Base-by-base conservation (phyloP, 2,888 invertebrate genomes). In the Caenorhabditis sp. region DNA sequence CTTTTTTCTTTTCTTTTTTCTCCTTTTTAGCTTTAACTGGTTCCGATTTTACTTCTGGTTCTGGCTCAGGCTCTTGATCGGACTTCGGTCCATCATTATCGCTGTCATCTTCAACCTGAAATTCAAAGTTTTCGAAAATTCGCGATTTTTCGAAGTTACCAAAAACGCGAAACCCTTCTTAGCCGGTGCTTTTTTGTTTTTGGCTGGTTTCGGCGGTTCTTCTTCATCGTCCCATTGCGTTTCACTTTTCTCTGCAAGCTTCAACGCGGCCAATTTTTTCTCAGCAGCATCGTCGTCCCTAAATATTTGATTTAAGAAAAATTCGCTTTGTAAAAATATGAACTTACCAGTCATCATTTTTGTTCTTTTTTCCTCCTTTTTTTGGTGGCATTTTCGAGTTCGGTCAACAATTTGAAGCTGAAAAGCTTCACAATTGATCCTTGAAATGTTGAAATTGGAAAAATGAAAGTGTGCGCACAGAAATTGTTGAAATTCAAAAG, bases 211-310 rank as follows among this genome's bases (percentile, higher is more conserved):
- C 17, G 74, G 43, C n/a, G 69, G 66, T 19, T 67, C 58, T 62
- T 64, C 68, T 21, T 81, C 80, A 36, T 81, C 79, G 37, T 79
- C 79, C 76, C 76, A 76, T 26, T 63, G 55, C 24, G 58, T 59
- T 54, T 71, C 74, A 10, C 73, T 66, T 17, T 65, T 61, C 21
- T 68, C 65, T n/a, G 58, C 62, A 2, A 81, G 65, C 10, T 66
- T 71, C 69, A 79, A 21, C 1, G 65, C 62, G 5, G 78, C 73
- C 10, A 79, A 54, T 36, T 78, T 79, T 66, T 76, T 72, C 62
- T 81, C 81, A 0, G 79, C 77, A 12, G 78, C 81, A 24, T 78
- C 82, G 54, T 82, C 82, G 50, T 79, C 81, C 82, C 82, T 82
- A 43, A 26, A 17, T n/a, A 37, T 6, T 3, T 21, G 21, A 24